phyloP scores from a whole-genome alignment of 1,140 invertebrate species.

The Drosophila teissieri region DNA sequence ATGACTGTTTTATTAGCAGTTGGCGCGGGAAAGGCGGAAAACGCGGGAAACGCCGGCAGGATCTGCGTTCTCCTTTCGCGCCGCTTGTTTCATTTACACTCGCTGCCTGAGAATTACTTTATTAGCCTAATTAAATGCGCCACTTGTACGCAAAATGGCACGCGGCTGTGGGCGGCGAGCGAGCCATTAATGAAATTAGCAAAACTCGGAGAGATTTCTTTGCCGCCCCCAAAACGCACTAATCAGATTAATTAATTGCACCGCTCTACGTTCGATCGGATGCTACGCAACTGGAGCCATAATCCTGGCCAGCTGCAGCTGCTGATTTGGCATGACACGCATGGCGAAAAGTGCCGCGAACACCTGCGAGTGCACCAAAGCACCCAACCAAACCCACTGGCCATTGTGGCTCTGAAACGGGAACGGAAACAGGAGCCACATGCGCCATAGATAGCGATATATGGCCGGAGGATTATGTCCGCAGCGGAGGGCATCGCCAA shows the following conservation, averaged over 20 bases:
- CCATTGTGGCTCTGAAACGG: slow-evolving; percentile 54
- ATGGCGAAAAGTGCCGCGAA: slow-evolving; percentile 12
- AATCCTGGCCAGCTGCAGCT: slow-evolving; percentile 34
- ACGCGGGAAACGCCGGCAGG: slow-evolving; percentile 14
- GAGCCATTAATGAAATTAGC: slow-evolving; percentile 80
- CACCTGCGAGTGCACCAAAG: slow-evolving; percentile 14
- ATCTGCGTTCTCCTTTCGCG: slow-evolving; percentile 32
- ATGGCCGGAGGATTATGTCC: slow-evolving; percentile 59
- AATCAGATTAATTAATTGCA: slow-evolving; percentile 53
- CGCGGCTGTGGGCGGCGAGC: slow-evolving; percentile 32
- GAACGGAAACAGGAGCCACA: slow-evolving; percentile 29
- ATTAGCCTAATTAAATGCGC: slow-evolving; percentile 80
- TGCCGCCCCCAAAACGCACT: slow-evolving; percentile 6
- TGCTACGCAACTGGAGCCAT: neutral
- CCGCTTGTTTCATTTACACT: slow-evolving; percentile 59
- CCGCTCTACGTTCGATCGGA: slow-evolving; percentile 6
- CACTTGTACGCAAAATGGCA: slow-evolving; percentile 70
- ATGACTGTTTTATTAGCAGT: slow-evolving; percentile 78
- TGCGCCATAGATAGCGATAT: slow-evolving; percentile 27
- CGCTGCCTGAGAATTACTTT: slow-evolving; percentile 73
- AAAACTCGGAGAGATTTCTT: slow-evolving; percentile 40
- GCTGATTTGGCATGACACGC: slow-evolving; percentile 14
- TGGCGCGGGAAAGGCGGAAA: slow-evolving; percentile 15
- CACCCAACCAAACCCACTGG: slow-evolving; percentile 32
- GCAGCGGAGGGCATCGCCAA: slow-evolving; percentile 53